Percentiles rank a stretch among this genome's conserved stretches.
Conservation (phyloP, 1,140 invertebrate genomes). For the Penaeus indicus region DNA sequence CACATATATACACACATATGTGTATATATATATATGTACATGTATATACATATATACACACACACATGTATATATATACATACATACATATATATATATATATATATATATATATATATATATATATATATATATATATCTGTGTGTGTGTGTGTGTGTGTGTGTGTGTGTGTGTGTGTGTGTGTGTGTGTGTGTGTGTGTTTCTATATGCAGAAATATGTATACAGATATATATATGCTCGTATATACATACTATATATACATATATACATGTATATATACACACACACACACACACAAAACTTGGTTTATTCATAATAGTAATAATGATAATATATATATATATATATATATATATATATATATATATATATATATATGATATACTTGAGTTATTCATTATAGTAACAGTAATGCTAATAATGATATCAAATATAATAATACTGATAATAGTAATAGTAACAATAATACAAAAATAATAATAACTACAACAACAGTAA, state of each 20-base stretch:
- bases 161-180: neutral
- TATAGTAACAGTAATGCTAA: too few species aligned
- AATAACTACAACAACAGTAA: too few species aligned
- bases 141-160: neutral
- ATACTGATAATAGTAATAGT: too few species aligned
- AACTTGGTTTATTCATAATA: too few species aligned
- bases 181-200: neutral
- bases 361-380: too few species aligned
- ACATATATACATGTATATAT: neutral
- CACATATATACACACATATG: neutral
- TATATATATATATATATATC: neutral
- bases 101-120: slow-evolving; percentile 15
- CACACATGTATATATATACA: neutral
- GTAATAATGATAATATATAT: too few species aligned
- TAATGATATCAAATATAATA: too few species aligned
- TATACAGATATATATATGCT: neutral
- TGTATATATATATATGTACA: neutral
- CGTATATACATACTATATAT: neutral
- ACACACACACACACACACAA: too few species aligned
- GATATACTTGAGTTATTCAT: too few species aligned
- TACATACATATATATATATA: slow-evolving; percentile 18
- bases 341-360: too few species aligned
- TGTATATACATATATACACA: neutral
- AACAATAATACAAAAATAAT: too few species aligned
- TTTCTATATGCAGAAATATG: neutral